Base-by-base conservation (phyloP, 1,140 invertebrate genomes). In the Cydia strobilella region DNA sequence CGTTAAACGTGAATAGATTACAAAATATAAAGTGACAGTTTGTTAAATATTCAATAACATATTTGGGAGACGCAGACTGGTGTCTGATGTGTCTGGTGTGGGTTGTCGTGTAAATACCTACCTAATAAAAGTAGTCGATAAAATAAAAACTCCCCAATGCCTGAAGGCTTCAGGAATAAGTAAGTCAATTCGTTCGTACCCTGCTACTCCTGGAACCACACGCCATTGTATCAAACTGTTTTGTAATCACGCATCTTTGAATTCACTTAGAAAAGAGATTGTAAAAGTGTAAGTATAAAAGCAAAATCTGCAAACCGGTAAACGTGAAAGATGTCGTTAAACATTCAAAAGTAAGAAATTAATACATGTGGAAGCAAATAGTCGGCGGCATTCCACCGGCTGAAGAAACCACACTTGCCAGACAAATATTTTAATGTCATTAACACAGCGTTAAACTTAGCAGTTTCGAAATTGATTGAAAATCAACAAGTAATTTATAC, bases 401-500 rank as follows among this genome's bases (percentile, higher is more conserved):
- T 9, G 15, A 69, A 69, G 65, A 69, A 69, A 69, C 65, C 9
- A n/a, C 27, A 69, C 23, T 66, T 69, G 65, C 12, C 35, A 20
- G 65, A 69, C 77, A 77, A 84, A 85, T 82, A 82, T 79, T 84
- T 84, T 85, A 82, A 75, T 80, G 80, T 74, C 80, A 77, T 80
- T 90, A 87, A 89, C 87, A 86, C 84, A 85, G 84, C 80, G 88
- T 84, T 89, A 90, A 90, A 90, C 77, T 85, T 90, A 82, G 83
- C 86, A 86, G 84, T 86, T 87, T 84, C 77, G 45, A 81, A 82
- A 86, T 84, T 85, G 82, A 87, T 85, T 86, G 82, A 87, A 86
- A 88, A 88, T 84, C 82, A 88, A 89, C 82, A 89, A 88, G 89
- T 84, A 83, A 79, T 75, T 15, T 79, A 83, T 78, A 88, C 88